phyloP scores from a whole-genome alignment of 2,113 vertebrate species.

The Sprattus sprattus region DNA sequence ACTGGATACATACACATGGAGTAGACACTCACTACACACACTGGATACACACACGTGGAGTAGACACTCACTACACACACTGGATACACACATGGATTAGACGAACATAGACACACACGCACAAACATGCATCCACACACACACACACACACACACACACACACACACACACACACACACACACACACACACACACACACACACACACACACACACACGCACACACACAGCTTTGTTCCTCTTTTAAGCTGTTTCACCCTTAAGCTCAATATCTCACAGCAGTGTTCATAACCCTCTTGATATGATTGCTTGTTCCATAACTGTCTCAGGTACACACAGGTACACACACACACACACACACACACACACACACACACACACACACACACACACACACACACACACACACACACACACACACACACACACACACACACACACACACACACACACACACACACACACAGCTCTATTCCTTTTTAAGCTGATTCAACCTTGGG shows the following conservation, averaged over 20 bases:
- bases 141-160: neutral
- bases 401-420: no score
- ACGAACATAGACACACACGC: neutral
- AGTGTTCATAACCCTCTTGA: neutral
- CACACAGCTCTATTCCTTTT: no score
- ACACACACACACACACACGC: neutral
- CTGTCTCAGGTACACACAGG: neutral
- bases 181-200: neutral
- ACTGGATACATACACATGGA: no score
- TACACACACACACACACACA: neutral
- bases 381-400: neutral
- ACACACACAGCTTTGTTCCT: neutral
- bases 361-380: slow-evolving; percentile 18
- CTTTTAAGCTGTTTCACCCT: neutral
- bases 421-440: no score
- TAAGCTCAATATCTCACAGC: neutral
- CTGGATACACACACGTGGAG: no score
- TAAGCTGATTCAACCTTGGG: no score
- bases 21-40: neutral
- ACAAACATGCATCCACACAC: neutral
- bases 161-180: neutral
- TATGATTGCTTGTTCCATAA: neutral
- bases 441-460: no score
- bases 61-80: neutral
- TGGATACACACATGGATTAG: neutral